phyloP scores from a whole-genome alignment of 2,113 vertebrate species.

The Dasyornis broadbenti region DNA sequence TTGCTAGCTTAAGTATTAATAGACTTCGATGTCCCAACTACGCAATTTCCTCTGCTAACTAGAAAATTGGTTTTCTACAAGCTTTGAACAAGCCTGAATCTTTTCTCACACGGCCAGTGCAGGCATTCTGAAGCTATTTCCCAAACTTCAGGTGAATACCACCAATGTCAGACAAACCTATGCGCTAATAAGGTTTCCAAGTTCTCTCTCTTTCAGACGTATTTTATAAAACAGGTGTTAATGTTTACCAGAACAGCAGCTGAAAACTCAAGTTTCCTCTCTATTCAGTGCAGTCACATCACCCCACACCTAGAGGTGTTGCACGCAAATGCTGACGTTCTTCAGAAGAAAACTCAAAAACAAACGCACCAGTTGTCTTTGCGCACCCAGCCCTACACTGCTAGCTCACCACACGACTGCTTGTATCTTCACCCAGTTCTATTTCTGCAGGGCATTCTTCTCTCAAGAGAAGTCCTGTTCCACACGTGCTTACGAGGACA shows the following conservation, averaged over 20 bases:
- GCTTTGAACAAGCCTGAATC: neutral
- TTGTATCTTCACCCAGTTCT: neutral
- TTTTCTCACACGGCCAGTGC: neutral
- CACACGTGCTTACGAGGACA: rapidly evolving
- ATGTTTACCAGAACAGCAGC: neutral
- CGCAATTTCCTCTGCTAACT: neutral
- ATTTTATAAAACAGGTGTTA: neutral
- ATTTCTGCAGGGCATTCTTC: neutral
- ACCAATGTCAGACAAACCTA: neutral
- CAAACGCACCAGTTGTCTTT: neutral
- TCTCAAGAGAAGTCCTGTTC: neutral
- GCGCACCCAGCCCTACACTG: neutral
- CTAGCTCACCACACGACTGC: neutral
- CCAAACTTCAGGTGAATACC: neutral
- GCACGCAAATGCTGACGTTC: neutral
- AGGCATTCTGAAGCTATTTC: neutral
- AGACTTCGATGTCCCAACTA: neutral
- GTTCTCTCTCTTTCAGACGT: neutral
- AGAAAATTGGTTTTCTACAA: neutral
- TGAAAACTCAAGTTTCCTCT: neutral
- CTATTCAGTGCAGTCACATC: neutral
- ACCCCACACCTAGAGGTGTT: neutral
- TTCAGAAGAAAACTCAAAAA: neutral
- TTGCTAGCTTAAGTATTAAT: neutral
- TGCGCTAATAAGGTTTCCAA: neutral